A percentile compares a stretch with the other conserved stretches of the same genome.
Evolutionary conservation across 2,797 vertebrate genomes (phyloP).

Genomic region (Acanthurus lineatus): DNA sequence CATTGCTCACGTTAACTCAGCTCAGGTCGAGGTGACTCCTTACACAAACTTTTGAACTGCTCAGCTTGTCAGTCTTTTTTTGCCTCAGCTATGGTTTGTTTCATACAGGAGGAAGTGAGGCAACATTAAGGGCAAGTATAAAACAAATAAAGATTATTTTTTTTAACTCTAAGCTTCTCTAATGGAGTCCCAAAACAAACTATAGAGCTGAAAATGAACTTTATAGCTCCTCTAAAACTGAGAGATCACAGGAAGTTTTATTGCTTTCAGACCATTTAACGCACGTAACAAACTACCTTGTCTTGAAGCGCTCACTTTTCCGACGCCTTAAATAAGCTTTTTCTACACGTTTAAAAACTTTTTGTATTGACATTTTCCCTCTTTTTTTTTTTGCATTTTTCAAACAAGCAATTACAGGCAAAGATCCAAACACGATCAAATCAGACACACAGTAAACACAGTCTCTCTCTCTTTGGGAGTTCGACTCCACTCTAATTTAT

Average conservation of each 20-base stretch:
- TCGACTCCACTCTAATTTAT: slow-evolving; percentile 33
- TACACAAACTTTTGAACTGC: not conserved
- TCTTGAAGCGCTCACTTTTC: not conserved
- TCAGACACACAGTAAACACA: slow-evolving; percentile 13
- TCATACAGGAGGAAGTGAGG: too few species aligned
- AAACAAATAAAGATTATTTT: too few species aligned
- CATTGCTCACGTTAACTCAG: not conserved
- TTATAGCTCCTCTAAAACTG: not conserved
- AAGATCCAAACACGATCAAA: slow-evolving; percentile 55
- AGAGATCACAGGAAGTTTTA: not conserved
- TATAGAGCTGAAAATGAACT: too few species aligned
- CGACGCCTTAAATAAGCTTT: not conserved
- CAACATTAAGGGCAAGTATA: too few species aligned
- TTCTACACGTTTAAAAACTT: slow-evolving; percentile 10
- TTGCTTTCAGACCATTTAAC: not conserved
- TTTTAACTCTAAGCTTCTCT: too few species aligned
- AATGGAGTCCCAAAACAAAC: too few species aligned
- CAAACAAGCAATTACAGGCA: slow-evolving; percentile 51
- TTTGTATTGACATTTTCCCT: not conserved
- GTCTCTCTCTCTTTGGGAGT: slow-evolving; percentile 35
- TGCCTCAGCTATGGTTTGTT: too few species aligned
- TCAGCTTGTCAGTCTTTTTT: not conserved
- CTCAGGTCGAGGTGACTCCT: not conserved
- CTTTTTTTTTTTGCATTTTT: not conserved
- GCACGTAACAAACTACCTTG: not conserved